phyloP scores from a whole-genome alignment of 2,888 invertebrate species.

The Germaria angustata region DNA sequence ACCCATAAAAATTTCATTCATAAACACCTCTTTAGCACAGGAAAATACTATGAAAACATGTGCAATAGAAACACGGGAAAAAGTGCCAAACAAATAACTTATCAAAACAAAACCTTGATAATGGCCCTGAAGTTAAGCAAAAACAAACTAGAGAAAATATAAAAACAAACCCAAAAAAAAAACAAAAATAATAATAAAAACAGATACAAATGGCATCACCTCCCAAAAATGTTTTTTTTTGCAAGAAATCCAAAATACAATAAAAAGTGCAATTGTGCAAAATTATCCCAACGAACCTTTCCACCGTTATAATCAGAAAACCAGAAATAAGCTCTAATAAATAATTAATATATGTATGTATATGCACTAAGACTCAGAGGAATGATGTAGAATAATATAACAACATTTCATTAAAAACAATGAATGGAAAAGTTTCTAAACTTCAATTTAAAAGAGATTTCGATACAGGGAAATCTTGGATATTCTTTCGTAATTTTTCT shows the following conservation, averaged over 20 bases:
- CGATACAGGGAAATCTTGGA: no score
- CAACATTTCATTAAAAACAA: no score
- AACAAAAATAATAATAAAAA: neutral
- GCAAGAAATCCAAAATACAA: constrained; percentile 32
- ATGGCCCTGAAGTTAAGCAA: constrained; percentile 60
- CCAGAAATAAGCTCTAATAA: no score
- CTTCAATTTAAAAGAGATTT: no score
- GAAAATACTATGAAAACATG: constrained; percentile 53
- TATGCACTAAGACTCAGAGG: no score
- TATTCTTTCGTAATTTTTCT: no score
- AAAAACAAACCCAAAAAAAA: constrained; percentile 15
- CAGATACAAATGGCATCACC: constrained; percentile 55
- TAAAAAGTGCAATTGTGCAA: neutral
- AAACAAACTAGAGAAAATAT: constrained; percentile 50
- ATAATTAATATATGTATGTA: no score
- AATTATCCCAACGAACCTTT: neutral
- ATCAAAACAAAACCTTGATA: constrained; percentile 67
- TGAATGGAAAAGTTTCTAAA: no score
- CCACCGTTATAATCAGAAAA: no score
- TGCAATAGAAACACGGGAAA: constrained; percentile 25
- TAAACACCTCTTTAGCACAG: constrained; percentile 13
- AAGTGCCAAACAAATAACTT: constrained; percentile 16
- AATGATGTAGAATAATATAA: no score
- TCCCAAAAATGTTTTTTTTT: constrained; percentile 21
- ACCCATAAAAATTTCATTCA: constrained; percentile 44